Conservation (phyloP, 2,113 vertebrate genomes). For the Hypocryptadius cinnamomeus region DNA sequence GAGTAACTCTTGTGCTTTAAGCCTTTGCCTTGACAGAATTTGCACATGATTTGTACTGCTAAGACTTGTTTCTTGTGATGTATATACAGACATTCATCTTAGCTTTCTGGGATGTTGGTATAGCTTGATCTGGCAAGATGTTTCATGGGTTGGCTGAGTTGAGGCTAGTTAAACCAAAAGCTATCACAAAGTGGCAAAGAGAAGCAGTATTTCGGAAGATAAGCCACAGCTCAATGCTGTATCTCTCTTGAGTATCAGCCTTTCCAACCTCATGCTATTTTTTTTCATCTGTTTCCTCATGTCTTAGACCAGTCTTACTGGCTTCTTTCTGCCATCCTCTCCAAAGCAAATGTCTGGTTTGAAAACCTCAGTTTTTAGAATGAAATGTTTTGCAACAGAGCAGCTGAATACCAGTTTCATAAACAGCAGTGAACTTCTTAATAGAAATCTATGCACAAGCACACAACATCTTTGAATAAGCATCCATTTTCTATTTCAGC, state of each 20-base stretch:
- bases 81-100: background rate
- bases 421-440: background rate
- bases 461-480: background rate
- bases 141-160: background rate
- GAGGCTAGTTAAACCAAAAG: background rate
- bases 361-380: background rate
- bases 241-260: background rate
- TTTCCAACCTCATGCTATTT: background rate
- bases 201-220: background rate
- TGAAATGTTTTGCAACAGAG: background rate
- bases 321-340: background rate
- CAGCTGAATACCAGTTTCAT: background rate
- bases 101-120: background rate
- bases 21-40: background rate
- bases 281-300: background rate
- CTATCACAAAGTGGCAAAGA: background rate
- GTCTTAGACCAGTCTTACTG: background rate
- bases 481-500: slow-evolving; percentile 67
- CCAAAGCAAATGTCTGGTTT: background rate
- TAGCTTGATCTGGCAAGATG: background rate
- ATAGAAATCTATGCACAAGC: background rate
- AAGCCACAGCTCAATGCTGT: background rate
- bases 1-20: background rate
- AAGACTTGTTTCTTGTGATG: background rate
- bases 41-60: background rate